These are phyloP conservation scores for Nebria ingens DNA, from an alignment of 1,140 invertebrate species.

Conservation along the genomic window DNA sequence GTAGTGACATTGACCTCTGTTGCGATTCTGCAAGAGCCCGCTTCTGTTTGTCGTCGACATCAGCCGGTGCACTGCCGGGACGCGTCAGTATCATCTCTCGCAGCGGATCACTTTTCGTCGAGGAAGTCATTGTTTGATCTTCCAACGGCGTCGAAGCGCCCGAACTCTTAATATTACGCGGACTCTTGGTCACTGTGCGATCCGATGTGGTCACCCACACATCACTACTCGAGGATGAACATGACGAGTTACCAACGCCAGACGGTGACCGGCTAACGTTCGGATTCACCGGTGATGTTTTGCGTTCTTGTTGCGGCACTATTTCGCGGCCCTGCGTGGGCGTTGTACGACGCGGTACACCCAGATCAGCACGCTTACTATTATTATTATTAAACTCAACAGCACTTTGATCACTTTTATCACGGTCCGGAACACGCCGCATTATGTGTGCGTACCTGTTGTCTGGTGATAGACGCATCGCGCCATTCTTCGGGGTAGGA, in stretches of 20 bases:
- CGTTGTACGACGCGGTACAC: background rate
- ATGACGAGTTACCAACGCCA: slow-evolving; percentile 28
- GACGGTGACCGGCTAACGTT: slow-evolving; percentile 29
- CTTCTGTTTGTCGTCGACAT: slow-evolving; percentile 15
- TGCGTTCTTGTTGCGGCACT: slow-evolving; percentile 18
- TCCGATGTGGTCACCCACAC: slow-evolving; percentile 44
- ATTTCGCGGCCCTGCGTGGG: background rate
- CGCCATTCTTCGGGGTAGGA: background rate
- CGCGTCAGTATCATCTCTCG: slow-evolving; percentile 36
- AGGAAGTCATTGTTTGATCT: slow-evolving; percentile 15
- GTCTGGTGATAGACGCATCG: background rate
- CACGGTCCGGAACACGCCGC: background rate
- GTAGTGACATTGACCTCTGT: slow-evolving; percentile 49
- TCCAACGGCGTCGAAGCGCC: slow-evolving; percentile 42
- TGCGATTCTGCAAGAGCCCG: slow-evolving; percentile 25
- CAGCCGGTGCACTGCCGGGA: slow-evolving; percentile 44
- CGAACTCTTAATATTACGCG: slow-evolving; percentile 39
- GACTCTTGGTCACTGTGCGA: slow-evolving; percentile 38
- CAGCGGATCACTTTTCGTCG: slow-evolving; percentile 18
- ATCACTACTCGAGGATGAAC: slow-evolving; percentile 44
- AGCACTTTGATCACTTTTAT: background rate
- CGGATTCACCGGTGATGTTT: slow-evolving; percentile 35
- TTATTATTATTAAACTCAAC: no score
- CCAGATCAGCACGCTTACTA: no score
- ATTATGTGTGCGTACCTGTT: background rate